Percentiles rank a stretch among this genome's conserved stretches.
Evolutionary conservation across 2,888 invertebrate species (phyloP).

Genomic region (Tetramorium bicarinatum): DNA sequence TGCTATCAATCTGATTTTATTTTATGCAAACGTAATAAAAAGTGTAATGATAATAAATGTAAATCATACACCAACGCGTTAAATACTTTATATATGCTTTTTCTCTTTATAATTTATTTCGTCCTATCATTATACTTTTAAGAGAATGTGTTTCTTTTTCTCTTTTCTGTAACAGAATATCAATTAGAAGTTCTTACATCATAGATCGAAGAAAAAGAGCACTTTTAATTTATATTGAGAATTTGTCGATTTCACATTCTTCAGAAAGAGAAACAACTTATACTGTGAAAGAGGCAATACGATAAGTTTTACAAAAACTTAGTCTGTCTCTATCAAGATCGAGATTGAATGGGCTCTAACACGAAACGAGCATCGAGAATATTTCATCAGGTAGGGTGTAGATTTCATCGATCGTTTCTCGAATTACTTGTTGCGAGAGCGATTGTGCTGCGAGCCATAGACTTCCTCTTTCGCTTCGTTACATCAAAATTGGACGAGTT

Average conservation of each 20-base stretch:
- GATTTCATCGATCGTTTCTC: constrained; percentile 56
- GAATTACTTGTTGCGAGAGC: constrained; percentile 64
- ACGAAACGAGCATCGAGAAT: constrained; percentile 39
- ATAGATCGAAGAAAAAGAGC: background rate
- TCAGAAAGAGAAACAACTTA: background rate
- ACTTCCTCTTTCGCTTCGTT: constrained; percentile 63
- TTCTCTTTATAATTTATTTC: background rate
- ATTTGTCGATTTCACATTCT: background rate
- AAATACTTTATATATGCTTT: background rate
- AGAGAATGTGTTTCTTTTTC: background rate
- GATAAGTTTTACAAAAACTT: constrained; percentile 33
- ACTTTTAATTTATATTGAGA: constrained; percentile 19
- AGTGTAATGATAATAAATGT: background rate
- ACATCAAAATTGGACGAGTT: constrained; percentile 60
- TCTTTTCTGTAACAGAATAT: background rate
- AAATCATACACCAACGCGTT: background rate
- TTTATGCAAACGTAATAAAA: background rate
- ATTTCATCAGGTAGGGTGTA: constrained; percentile 39
- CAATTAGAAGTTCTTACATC: background rate
- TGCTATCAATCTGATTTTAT: background rate
- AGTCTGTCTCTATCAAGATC: constrained; percentile 32
- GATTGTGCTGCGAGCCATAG: constrained; percentile 36
- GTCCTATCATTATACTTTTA: background rate
- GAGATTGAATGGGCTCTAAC: constrained; percentile 19
- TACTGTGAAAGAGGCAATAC: background rate